These are phyloP conservation scores for Hoplostethus atlanticus DNA, from an alignment of 2,797 vertebrate species.

Conservation along the genomic window DNA sequence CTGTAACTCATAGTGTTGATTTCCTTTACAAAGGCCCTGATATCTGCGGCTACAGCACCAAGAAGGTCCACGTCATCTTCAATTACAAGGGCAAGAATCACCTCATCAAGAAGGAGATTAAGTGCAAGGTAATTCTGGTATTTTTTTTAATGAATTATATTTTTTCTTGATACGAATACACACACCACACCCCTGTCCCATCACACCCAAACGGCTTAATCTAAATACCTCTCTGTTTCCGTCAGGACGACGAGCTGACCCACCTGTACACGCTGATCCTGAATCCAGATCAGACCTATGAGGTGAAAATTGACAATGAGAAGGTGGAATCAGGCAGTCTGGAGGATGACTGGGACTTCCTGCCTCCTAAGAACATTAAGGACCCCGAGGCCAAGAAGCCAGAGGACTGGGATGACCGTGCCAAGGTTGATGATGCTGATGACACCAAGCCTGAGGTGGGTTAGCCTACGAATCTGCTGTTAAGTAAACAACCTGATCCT, in stretches of 20 bases:
- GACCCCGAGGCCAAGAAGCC: conserved; percentile 94
- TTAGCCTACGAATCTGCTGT: not conserved
- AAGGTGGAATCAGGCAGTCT: conserved; percentile 93
- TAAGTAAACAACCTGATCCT: not conserved
- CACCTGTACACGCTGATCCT: conserved; percentile 95
- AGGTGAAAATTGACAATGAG: conserved; percentile 95
- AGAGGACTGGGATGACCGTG: conserved; percentile 94
- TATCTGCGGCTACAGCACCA: conserved; percentile 96
- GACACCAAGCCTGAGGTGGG: conserved; percentile 93
- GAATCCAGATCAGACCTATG: conserved; percentile 94
- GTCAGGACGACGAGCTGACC: conserved; percentile 92
- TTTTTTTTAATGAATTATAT: not conserved
- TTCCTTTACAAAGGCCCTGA: conserved; percentile 87
- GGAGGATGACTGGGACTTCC: conserved; percentile 96
- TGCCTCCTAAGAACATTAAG: conserved; percentile 93
- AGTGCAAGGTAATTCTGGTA: conserved; percentile 89
- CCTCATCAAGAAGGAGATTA: conserved; percentile 96
- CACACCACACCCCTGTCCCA: not conserved
- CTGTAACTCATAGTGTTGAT: not conserved
- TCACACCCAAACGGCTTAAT: not conserved
- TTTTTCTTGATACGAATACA: not conserved
- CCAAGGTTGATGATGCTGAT: conserved; percentile 90
- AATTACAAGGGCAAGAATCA: conserved; percentile 96
- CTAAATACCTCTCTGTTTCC: not conserved
- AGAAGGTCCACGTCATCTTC: conserved; percentile 97